phyloP scores from a whole-genome alignment of 2,113 vertebrate genomes.

The Gulo gulo region DNA sequence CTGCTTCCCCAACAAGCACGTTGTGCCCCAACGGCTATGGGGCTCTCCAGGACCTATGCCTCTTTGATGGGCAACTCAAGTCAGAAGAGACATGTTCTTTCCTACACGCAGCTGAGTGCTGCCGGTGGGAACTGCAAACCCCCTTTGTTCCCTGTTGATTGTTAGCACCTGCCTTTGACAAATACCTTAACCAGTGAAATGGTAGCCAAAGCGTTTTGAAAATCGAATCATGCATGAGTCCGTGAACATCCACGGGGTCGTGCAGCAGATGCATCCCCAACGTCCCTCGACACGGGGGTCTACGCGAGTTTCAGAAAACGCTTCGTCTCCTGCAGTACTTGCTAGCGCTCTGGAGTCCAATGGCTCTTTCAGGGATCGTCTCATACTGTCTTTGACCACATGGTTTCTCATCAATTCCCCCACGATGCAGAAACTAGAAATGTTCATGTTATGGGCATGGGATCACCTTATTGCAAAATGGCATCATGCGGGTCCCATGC shows the following conservation, averaged over 20 bases:
- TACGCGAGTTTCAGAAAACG: not conserved
- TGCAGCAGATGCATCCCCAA: not conserved
- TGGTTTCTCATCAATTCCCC: not conserved
- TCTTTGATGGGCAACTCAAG: not conserved
- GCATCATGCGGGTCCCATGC: not conserved
- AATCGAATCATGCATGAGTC: rapidly evolving
- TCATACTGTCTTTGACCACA: not conserved
- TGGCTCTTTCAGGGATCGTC: not conserved
- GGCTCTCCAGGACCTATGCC: not conserved
- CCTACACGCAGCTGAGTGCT: not conserved
- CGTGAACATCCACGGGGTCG: not conserved
- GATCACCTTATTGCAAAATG: constrained; percentile 7
- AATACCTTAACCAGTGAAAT: rapidly evolving
- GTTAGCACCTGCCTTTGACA: not conserved
- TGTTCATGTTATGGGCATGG: not conserved
- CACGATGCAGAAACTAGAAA: not conserved
- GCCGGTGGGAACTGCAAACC: not conserved
- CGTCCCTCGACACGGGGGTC: rapidly evolving
- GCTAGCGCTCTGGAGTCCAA: not conserved
- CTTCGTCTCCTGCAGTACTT: not conserved
- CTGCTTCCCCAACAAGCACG: not conserved
- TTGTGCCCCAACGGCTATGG: rapidly evolving
- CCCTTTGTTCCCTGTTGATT: not conserved
- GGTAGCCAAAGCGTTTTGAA: not conserved
- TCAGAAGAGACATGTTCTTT: not conserved